A percentile compares a stretch with the other conserved stretches of the same genome.
Evolutionary conservation across 2,113 vertebrate species (phyloP).

Genomic region (Corythornis vintsioides): DNA sequence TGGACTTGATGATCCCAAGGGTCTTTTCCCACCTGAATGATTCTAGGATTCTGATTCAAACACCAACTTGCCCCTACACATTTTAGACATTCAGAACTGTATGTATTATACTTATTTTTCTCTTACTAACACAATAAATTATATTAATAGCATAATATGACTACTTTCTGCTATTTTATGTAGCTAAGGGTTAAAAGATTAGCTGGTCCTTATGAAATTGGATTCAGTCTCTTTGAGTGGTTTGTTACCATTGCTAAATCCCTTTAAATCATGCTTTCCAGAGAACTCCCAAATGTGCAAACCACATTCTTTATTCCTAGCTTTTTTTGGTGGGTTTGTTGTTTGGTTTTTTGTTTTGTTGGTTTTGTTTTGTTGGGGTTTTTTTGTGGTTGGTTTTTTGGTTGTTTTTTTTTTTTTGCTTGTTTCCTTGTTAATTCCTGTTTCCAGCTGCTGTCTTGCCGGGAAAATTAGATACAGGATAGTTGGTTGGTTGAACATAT

Average conservation of each 20-base stretch:
- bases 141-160: background rate
- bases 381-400: background rate
- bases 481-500: slow-evolving; percentile 6
- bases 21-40: too few species aligned
- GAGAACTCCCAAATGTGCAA: background rate
- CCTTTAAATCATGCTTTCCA: background rate
- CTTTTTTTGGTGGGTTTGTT: background rate
- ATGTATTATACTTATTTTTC: background rate
- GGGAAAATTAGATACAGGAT: background rate
- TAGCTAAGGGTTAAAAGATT: background rate
- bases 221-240: background rate
- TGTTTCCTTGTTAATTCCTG: background rate
- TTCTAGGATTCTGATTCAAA: too few species aligned
- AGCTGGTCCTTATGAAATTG: background rate
- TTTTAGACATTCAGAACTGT: background rate
- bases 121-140: background rate
- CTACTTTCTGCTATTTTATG: background rate
- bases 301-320: background rate
- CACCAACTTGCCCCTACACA: background rate
- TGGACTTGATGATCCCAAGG: too few species aligned
- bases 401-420: background rate
- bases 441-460: slow-evolving; percentile 18
- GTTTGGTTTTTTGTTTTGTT: background rate
- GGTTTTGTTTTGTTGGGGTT: background rate
- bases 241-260: background rate